A percentile compares a stretch with the other conserved stretches of the same genome.
phyloP scores from a whole-genome alignment of 2,888 invertebrate species.

The Syrphus vitripennis region DNA sequence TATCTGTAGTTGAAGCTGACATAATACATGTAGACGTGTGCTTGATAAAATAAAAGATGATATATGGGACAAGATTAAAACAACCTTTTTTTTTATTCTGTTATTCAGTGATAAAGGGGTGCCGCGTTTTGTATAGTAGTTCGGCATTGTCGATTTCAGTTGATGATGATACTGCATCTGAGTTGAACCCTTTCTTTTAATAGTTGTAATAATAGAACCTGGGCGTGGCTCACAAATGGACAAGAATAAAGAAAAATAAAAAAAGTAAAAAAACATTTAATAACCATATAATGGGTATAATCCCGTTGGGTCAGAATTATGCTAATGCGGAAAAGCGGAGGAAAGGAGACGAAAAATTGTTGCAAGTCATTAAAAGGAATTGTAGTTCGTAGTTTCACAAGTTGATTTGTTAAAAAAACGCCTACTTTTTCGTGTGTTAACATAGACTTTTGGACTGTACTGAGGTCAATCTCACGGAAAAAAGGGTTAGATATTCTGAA shows the following conservation, averaged over 20 bases:
- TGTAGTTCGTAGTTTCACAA: conserved; percentile 25
- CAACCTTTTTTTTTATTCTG: conserved; percentile 20
- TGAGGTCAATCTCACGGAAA: conserved; percentile 45
- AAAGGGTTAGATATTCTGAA: conserved; percentile 41
- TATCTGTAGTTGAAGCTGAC: conserved; percentile 10
- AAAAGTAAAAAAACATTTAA: conserved; percentile 33
- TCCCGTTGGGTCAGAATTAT: conserved; percentile 65
- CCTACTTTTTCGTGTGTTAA: conserved; percentile 52
- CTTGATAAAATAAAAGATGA: conserved; percentile 63
- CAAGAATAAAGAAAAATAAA: conserved; percentile 51
- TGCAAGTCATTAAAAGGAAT: conserved; percentile 58
- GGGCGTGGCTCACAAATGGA: conserved; percentile 70
- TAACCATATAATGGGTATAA: conserved; percentile 48
- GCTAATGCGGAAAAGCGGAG: conserved; percentile 67
- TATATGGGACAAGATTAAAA: conserved; percentile 54
- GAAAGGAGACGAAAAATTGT: conserved; percentile 54
- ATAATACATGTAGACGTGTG: conserved; percentile 47
- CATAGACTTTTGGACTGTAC: conserved; percentile 9
- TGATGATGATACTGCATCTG: conserved; percentile 19
- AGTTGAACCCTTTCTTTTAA: conserved; percentile 63
- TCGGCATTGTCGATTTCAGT: not conserved
- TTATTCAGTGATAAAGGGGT: conserved; percentile 46
- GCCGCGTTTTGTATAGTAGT: conserved; percentile 6
- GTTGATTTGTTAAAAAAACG: conserved; percentile 40
- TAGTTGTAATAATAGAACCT: conserved; percentile 58